A percentile compares a stretch with the other conserved stretches of the same genome.
Evolutionary conservation across 2,888 invertebrate species (phyloP).

Genomic region (Clusia tigrina): DNA sequence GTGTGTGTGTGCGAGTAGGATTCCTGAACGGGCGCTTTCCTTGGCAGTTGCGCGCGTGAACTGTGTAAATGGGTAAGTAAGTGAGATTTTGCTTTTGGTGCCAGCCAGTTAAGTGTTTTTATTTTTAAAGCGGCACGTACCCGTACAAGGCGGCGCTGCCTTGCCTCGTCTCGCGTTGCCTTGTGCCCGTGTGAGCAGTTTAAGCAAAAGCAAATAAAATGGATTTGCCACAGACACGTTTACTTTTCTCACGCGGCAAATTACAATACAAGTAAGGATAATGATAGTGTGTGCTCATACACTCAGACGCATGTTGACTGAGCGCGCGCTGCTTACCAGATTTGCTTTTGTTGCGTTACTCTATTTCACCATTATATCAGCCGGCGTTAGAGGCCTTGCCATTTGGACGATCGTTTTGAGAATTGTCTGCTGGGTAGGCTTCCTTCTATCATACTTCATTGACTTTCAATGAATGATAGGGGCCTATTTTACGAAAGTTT

Average conservation of each 20-base stretch:
- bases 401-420: too few relatives aligned
- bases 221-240: slow-evolving; percentile 12
- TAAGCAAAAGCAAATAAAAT: not conserved
- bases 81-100: slow-evolving; percentile 7
- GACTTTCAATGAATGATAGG: too few relatives aligned
- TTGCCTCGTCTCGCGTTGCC: not conserved
- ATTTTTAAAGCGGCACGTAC: not conserved
- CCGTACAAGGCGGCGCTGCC: not conserved
- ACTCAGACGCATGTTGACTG: too few relatives aligned
- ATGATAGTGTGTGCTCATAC: too few relatives aligned
- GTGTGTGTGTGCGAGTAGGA: slow-evolving; percentile 10
- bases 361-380: too few relatives aligned
- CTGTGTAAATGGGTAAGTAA: slow-evolving; percentile 31
- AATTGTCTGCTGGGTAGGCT: too few relatives aligned
- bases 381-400: too few relatives aligned
- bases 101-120: not conserved
- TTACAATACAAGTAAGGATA: slow-evolving; percentile 15
- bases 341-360: too few relatives aligned
- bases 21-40: not conserved
- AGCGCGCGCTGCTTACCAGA: too few relatives aligned
- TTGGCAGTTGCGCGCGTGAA: slow-evolving; percentile 9
- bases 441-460: too few relatives aligned
- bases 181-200: slow-evolving; percentile 1
- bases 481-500: too few relatives aligned
- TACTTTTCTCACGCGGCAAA: slow-evolving; percentile 27